Conservation (phyloP, 2,888 invertebrate genomes). For the Pardosa pseudoannulata region DNA sequence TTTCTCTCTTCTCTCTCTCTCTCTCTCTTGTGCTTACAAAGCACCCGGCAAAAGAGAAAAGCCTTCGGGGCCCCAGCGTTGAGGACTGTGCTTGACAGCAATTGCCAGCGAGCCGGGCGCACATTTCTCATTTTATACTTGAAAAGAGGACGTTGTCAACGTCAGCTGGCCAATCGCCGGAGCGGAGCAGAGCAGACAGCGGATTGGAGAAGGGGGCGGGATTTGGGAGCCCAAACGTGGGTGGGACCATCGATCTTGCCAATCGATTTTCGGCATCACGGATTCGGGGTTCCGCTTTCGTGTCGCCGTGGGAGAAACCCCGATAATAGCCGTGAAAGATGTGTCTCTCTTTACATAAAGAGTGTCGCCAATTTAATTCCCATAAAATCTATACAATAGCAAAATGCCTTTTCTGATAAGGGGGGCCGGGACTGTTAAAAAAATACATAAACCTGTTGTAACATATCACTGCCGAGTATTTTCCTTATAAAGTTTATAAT, state of each 20-base stretch:
- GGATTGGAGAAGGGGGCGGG: slow-evolving; percentile 22
- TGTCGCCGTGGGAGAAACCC: too few species aligned
- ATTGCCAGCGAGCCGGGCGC: slow-evolving; percentile 35
- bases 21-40: neutral
- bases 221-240: neutral
- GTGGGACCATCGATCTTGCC: neutral
- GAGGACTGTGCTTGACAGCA: slow-evolving; percentile 62
- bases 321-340: too few species aligned
- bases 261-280: neutral
- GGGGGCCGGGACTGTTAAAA: too few species aligned
- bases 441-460: too few species aligned
- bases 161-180: slow-evolving; percentile 66
- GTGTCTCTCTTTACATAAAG: too few species aligned
- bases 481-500: too few species aligned
- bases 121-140: slow-evolving; percentile 72
- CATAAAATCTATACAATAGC: too few species aligned
- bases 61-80: slow-evolving; percentile 39
- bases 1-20: slow-evolving; percentile 29
- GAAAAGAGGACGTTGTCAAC: slow-evolving; percentile 59
- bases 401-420: too few species aligned
- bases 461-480: too few species aligned
- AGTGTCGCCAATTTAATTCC: too few species aligned
- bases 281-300: too few species aligned
- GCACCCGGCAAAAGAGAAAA: slow-evolving; percentile 14
- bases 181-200: slow-evolving; percentile 8